Conservation (phyloP, 2,797 vertebrate species). For the Mionectes olivaceus region DNA sequence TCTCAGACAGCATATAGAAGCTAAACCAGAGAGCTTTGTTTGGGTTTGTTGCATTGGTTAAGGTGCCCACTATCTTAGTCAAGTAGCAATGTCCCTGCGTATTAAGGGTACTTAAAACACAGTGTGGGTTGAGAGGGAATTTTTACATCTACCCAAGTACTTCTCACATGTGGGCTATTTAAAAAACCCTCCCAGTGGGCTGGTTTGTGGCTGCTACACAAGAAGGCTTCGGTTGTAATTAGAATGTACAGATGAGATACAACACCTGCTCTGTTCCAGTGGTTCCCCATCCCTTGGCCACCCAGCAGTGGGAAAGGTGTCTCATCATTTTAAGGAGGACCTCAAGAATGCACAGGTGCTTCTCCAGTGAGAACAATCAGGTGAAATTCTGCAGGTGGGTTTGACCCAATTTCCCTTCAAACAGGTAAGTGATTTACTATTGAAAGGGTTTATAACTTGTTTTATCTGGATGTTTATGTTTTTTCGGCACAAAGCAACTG, state of each 20-base stretch:
- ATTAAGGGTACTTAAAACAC: neutral
- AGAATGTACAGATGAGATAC: neutral
- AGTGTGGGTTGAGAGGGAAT: neutral
- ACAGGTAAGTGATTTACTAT: neutral
- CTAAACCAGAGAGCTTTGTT: neutral
- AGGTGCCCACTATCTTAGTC: neutral
- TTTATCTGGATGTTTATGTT: neutral
- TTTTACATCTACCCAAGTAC: neutral
- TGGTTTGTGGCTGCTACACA: neutral
- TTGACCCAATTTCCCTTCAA: neutral
- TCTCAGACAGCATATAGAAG: neutral
- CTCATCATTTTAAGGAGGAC: neutral
- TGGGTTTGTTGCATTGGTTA: neutral
- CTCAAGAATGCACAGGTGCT: neutral
- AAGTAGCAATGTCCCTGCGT: neutral
- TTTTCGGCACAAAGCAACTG: neutral
- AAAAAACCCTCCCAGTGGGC: neutral
- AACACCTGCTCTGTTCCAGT: neutral
- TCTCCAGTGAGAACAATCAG: neutral
- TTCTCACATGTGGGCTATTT: neutral
- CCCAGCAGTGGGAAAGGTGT: rapidly evolving
- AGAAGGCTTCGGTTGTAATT: neutral
- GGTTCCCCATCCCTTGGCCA: neutral
- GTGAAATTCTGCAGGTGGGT: neutral
- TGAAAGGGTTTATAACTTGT: neutral